These are phyloP conservation scores for Marcusenius ussheri DNA, from an alignment of 2,113 vertebrate genomes.

Conservation along the genomic window DNA sequence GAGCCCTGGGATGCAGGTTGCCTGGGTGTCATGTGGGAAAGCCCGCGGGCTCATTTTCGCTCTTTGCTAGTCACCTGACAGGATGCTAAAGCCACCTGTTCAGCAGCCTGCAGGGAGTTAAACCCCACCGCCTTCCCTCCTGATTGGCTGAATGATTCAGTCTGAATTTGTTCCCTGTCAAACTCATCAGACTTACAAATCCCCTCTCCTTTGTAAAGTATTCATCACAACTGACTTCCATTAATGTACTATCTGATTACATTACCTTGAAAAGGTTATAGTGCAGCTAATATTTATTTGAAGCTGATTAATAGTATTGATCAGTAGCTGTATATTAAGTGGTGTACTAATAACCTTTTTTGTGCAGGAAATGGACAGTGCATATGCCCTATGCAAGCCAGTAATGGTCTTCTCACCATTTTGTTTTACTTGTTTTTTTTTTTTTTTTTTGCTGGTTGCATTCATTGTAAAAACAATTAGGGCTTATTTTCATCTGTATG, in stretches of 20 bases:
- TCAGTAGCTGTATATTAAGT: not conserved
- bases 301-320: not conserved
- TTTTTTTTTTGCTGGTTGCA: not conserved
- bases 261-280: not conserved
- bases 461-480: constrained; percentile 32
- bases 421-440: not conserved
- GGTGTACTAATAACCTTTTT: not conserved
- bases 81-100: not conserved
- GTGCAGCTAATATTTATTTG: not conserved
- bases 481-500: constrained; percentile 11
- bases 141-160: not conserved
- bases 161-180: not conserved
- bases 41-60: not conserved
- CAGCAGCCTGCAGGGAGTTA: not conserved
- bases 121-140: not conserved
- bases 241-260: not conserved
- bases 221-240: not conserved
- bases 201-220: not conserved
- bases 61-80: not conserved
- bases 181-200: not conserved
- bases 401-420: constrained; percentile 21
- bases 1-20: not conserved
- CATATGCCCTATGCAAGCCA: not conserved
- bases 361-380: not conserved
- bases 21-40: not conserved